phyloP scores from a whole-genome alignment of 35 echinoderm and acorn worm species.

The Holothuria glaberrima region DNA sequence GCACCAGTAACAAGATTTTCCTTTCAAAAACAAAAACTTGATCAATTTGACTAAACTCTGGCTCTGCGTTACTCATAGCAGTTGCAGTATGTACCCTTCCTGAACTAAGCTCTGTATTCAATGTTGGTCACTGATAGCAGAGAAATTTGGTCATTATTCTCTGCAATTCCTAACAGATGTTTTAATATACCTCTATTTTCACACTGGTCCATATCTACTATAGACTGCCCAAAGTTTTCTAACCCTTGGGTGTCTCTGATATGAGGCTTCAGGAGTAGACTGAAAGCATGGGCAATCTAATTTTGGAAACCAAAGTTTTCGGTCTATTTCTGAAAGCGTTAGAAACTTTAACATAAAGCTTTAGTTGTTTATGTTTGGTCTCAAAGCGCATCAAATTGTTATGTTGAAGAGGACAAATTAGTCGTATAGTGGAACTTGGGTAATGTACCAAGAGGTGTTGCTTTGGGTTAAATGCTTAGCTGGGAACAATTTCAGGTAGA shows the following conservation, averaged over 20 bases:
- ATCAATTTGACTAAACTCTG: constrained; percentile 53
- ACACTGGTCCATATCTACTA: constrained; percentile 1
- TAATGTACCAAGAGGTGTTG: constrained; percentile 49
- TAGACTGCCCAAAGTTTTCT: constrained; percentile 40
- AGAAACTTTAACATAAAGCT: constrained; percentile 28
- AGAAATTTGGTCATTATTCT: background rate
- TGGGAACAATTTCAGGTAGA: constrained; percentile 17
- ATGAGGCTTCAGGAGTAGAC: constrained; percentile 3
- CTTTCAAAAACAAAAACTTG: constrained; percentile 44
- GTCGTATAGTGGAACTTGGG: constrained; percentile 29
- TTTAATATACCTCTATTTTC: constrained; percentile 11
- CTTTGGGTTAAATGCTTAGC: constrained; percentile 52
- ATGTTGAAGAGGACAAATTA: constrained; percentile 1
- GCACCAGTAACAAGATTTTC: constrained; percentile 15
- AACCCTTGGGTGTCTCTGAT: constrained; percentile 8
- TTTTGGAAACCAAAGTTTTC: constrained; percentile 24
- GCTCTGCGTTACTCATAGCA: constrained; percentile 20
- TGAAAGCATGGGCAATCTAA: constrained; percentile 12
- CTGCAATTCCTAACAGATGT: background rate
- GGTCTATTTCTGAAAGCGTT: constrained; percentile 41
- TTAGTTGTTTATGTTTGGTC: constrained; percentile 46
- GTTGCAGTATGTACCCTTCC: constrained; percentile 29
- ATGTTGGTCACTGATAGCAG: constrained; percentile 10
- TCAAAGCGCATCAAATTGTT: constrained; percentile 33
- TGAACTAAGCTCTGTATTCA: constrained; percentile 30